Conservation (phyloP, 1,140 invertebrate species). For the Agrypnia vestita region DNA sequence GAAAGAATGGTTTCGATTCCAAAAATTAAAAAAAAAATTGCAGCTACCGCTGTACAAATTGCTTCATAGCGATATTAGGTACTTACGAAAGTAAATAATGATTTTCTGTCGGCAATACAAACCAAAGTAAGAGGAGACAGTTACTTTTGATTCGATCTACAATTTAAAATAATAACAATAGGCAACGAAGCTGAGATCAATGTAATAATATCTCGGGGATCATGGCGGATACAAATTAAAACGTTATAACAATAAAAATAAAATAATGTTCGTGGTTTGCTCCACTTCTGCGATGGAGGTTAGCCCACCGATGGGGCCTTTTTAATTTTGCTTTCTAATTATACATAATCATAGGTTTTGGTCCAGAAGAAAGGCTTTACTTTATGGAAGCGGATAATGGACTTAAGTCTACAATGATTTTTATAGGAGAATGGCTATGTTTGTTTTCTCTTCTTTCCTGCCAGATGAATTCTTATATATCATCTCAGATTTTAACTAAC, state of each 20-base stretch:
- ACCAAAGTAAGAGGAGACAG: conserved; percentile 32
- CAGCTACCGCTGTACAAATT: background rate
- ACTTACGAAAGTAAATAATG: conserved; percentile 5
- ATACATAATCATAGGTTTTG: conserved; percentile 58
- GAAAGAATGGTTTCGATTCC: too few species aligned
- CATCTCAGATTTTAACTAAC: too few species aligned
- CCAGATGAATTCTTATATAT: too few species aligned
- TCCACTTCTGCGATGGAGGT: conserved; percentile 53
- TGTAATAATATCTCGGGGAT: conserved; percentile 39
- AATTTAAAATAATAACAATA: conserved; percentile 49
- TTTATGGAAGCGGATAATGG: too few species aligned
- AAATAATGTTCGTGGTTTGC: conserved; percentile 31
- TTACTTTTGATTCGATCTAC: conserved; percentile 41
- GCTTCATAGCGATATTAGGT: conserved; percentile 5
- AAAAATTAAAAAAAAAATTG: too few species aligned
- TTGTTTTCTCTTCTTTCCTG: too few species aligned
- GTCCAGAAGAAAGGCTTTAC: conserved; percentile 52
- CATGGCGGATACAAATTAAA: conserved; percentile 37
- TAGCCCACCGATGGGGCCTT: conserved; percentile 53
- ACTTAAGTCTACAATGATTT: too few species aligned
- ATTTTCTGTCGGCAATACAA: conserved; percentile 12
- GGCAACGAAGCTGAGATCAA: conserved; percentile 15
- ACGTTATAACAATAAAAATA: conserved; percentile 49
- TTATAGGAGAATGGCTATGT: too few species aligned
- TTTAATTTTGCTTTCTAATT: conserved; percentile 60